These are phyloP conservation scores for Acrocephalus scirpaceus DNA, from an alignment of 2,797 vertebrate species.

Conservation along the genomic window DNA sequence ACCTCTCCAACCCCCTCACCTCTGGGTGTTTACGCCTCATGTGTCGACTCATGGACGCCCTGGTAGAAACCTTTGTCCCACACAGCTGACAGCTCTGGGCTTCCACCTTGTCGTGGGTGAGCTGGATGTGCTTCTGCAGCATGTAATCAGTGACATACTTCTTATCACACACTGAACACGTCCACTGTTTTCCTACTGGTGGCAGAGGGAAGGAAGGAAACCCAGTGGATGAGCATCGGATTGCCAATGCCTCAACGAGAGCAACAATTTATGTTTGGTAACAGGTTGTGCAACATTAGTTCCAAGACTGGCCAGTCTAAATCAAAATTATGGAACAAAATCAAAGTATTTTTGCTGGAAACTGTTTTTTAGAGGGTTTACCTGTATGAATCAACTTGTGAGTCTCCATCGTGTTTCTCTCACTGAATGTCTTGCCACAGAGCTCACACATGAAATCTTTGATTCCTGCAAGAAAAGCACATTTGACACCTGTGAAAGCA, in stretches of 20 bases:
- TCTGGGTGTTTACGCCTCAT: constrained; percentile 96
- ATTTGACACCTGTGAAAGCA: neutral
- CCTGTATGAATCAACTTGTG: constrained; percentile 95
- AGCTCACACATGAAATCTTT: constrained; percentile 99
- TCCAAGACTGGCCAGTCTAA: neutral
- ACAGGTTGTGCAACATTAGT: neutral
- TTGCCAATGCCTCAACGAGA: neutral
- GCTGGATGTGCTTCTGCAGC: constrained; percentile 98
- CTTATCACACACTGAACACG: constrained; percentile 92
- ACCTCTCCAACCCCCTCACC: constrained; percentile 72
- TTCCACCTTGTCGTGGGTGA: constrained; percentile 97
- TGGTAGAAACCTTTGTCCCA: constrained; percentile 96
- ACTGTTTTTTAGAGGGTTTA: constrained; percentile 44
- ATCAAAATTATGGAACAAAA: neutral
- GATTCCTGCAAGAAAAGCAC: constrained; percentile 81
- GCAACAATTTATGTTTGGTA: neutral
- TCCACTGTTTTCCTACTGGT: constrained; percentile 97
- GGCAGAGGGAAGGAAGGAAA: constrained; percentile 41
- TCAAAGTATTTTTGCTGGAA: neutral
- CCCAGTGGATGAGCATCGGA: neutral
- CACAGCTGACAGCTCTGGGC: constrained; percentile 96
- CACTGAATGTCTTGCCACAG: constrained; percentile 98
- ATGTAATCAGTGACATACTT: constrained; percentile 99
- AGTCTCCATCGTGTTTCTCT: constrained; percentile 96
- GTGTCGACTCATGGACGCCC: constrained; percentile 97